Base-by-base conservation (phyloP, 2,113 vertebrate genomes). In the Phylloscopus whistleri region DNA sequence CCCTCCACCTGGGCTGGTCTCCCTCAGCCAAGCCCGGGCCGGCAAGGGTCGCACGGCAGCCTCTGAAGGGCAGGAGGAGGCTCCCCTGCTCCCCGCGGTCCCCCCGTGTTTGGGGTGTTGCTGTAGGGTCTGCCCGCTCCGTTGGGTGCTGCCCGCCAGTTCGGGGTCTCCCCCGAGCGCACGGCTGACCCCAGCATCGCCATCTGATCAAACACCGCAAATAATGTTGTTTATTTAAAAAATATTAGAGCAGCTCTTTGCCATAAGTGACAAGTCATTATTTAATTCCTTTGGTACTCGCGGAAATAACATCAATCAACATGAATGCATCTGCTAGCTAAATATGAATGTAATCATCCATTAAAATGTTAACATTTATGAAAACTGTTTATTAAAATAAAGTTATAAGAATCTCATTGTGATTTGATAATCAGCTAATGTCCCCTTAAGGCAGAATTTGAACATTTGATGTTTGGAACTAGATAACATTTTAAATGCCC, bases 261-360 rank as follows among this genome's bases (percentile, higher is more conserved):
- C 90, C 59, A 7, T 93, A 91, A 95, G 93, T 88, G 95, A 93
- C 92, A 93, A 96, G 96, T 95, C 91, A 49, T 95, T 95, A 94
- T 90, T 96, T 96, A 97, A 97, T 97, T 93, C 95, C 90, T 95
- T 64, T 27, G 81, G 87, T 96, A 73, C 84, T 94, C 53, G 2
- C 68, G 74, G 89, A 95, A 96, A 95, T 91, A 92, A 94, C 97
- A 96, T 96, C 96, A 91, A 95, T 96, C 96, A 96, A 96, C 87
- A 66, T 39, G 93, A 96, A 92, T 80, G 94, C 85, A 70, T 96
- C 93, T 95, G 95, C 84, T 95, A 89, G 95, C 90, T 89, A 96
- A 96, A 94, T 93, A 93, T 23, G 81, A 93, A 94, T 55, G 93
- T 95, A 96, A 95, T 96, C 93, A 96, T 94, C 96, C 95, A 96